These are phyloP conservation scores for Oeneis ivallda DNA, from an alignment of 2,888 invertebrate species.

Conservation along the genomic window DNA sequence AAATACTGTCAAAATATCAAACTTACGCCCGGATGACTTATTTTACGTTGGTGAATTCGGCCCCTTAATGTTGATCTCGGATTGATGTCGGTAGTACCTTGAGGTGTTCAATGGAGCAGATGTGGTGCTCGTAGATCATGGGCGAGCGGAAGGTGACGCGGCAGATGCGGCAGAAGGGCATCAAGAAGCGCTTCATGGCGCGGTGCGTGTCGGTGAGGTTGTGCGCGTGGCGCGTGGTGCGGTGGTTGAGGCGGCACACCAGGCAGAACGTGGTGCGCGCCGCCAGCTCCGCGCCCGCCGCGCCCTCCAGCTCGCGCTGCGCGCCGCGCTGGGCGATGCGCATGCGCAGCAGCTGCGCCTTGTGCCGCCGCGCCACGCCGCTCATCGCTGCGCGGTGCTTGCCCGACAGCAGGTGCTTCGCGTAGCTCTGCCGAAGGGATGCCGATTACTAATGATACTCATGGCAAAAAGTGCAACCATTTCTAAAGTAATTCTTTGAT, in stretches of 20 bases:
- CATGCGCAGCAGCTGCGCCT: conserved; percentile 88
- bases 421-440: conserved; percentile 84
- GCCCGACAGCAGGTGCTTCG: conserved; percentile 86
- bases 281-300: conserved; percentile 83
- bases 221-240: conserved; percentile 89
- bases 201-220: conserved; percentile 90
- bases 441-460: too few relatives aligned
- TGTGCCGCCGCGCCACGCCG: conserved; percentile 87
- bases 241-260: conserved; percentile 88
- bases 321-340: conserved; percentile 89
- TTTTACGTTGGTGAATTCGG: too few relatives aligned
- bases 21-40: too few relatives aligned
- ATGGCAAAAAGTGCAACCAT: too few relatives aligned
- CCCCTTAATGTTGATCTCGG: too few relatives aligned
- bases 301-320: conserved; percentile 89
- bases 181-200: conserved; percentile 91
- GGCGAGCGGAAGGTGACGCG: conserved; percentile 90
- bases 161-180: conserved; percentile 91
- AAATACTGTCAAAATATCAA: too few relatives aligned
- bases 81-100: too few relatives aligned
- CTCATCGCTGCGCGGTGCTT: conserved; percentile 88
- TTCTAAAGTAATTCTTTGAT: too few relatives aligned
- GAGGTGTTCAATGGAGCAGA: conserved; percentile 90
- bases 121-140: conserved; percentile 92
- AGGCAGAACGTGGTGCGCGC: conserved; percentile 86